A percentile compares a stretch with the other conserved stretches of the same genome.
Evolutionary conservation across 2,888 invertebrate genomes (phyloP).

Genomic region (Polylopha cassiicola): DNA sequence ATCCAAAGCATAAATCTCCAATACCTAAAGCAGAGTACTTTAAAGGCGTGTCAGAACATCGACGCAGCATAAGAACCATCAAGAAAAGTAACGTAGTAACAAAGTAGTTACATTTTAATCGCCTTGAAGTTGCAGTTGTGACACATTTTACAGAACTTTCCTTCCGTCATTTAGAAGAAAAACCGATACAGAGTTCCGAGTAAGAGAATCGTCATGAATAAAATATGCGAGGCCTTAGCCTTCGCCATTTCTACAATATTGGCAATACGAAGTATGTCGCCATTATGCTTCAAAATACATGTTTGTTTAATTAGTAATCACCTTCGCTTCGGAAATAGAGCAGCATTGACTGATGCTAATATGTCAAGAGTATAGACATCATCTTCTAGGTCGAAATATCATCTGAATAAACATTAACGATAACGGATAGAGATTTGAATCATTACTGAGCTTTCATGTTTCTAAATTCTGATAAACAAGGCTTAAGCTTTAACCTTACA

Average conservation of each 20-base stretch:
- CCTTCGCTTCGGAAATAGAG: slow-evolving; percentile 37
- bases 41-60: not conserved
- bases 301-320: slow-evolving; percentile 24
- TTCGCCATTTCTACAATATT: slow-evolving; percentile 27
- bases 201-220: slow-evolving; percentile 23
- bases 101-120: slow-evolving; percentile 12
- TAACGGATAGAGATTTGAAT: no score
- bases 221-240: slow-evolving; percentile 31
- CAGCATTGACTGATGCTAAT: slow-evolving; percentile 32
- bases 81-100: not conserved
- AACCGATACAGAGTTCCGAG: slow-evolving; percentile 22
- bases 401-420: no score
- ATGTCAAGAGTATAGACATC: slow-evolving; percentile 1
- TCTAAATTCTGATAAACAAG: no score
- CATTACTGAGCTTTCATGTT: not conserved
- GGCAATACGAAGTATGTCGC: slow-evolving; percentile 26
- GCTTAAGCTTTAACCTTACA: no score
- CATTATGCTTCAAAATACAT: slow-evolving; percentile 27
- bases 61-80: not conserved
- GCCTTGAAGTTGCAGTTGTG: slow-evolving; percentile 8
- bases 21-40: not conserved
- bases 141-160: slow-evolving; percentile 16
- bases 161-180: slow-evolving; percentile 25
- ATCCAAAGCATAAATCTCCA: slow-evolving; percentile 2
- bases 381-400: slow-evolving; percentile 6